Conservation (phyloP, 1,140 invertebrate species). For the Amyelois transitella region DNA sequence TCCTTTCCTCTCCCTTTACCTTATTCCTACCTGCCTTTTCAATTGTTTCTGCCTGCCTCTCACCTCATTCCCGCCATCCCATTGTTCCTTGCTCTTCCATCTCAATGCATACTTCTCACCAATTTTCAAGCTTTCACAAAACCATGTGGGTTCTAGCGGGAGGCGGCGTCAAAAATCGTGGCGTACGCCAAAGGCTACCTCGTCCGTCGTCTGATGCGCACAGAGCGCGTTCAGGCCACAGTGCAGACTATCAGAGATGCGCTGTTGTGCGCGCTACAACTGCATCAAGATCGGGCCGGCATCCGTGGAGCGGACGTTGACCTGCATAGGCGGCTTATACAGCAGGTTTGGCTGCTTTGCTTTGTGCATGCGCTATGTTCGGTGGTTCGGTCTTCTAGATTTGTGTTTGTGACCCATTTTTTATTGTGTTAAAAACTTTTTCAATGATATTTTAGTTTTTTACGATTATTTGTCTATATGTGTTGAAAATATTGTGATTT, state of each 20-base stretch:
- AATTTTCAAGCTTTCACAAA: constrained; percentile 21
- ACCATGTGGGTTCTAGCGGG: constrained; percentile 65
- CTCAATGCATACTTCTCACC: background rate
- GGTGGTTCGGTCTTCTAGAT: background rate
- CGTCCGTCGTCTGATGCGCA: constrained; percentile 84
- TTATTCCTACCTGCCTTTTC: no score
- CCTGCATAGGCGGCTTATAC: constrained; percentile 77
- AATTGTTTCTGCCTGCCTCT: no score
- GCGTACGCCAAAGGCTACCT: constrained; percentile 87
- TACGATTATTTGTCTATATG: no score
- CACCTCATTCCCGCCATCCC: no score
- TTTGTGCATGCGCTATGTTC: background rate
- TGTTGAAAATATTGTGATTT: no score
- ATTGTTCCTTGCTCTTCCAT: no score
- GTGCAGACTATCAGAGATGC: constrained; percentile 89
- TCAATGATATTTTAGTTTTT: no score
- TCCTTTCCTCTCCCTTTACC: background rate
- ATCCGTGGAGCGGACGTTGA: constrained; percentile 78
- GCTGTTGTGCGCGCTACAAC: constrained; percentile 82
- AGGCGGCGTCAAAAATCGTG: constrained; percentile 80
- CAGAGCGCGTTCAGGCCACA: constrained; percentile 85
- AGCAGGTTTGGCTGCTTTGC: constrained; percentile 69
- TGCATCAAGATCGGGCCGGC: constrained; percentile 79
- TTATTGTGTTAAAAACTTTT: no score
- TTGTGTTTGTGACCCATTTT: no score